A percentile compares a stretch with the other conserved stretches of the same genome.
phyloP scores from a whole-genome alignment of 2,888 invertebrate species.

The Pinctada fucata region DNA sequence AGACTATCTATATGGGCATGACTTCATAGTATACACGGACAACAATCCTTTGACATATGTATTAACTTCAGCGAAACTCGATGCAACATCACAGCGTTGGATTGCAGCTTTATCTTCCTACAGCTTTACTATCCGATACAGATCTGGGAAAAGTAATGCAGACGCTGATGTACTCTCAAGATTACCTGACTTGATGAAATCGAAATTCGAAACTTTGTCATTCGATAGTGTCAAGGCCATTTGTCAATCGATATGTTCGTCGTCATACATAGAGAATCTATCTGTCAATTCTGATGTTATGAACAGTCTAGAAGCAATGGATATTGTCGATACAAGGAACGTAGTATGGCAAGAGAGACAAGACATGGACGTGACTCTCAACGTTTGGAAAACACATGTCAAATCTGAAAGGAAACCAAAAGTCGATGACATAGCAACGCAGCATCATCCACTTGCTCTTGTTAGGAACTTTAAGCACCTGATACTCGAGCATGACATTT shows the following conservation, averaged over 20 bases:
- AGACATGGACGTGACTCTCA: neutral
- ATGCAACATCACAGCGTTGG: constrained; percentile 28
- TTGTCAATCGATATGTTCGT: neutral
- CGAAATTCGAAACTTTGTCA: neutral
- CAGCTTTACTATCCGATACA: neutral
- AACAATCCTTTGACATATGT: constrained; percentile 30
- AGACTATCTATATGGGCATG: constrained; percentile 29
- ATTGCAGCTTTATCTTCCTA: constrained; percentile 4
- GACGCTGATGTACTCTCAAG: constrained; percentile 24
- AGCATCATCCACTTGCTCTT: neutral
- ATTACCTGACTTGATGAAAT: too few species aligned
- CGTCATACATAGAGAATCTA: neutral
- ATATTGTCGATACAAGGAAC: neutral
- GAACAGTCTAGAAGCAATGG: neutral
- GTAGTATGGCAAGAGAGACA: neutral
- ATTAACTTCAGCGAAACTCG: constrained; percentile 7
- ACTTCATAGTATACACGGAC: constrained; percentile 18
- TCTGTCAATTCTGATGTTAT: neutral
- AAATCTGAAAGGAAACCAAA: neutral
- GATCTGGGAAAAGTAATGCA: constrained; percentile 1
- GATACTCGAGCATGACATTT: neutral
- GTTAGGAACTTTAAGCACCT: neutral
- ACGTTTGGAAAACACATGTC: neutral
- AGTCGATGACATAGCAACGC: neutral
- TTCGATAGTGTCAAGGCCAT: neutral